phyloP scores from a whole-genome alignment of 2,113 vertebrate species.

The Bubo blakistoni region DNA sequence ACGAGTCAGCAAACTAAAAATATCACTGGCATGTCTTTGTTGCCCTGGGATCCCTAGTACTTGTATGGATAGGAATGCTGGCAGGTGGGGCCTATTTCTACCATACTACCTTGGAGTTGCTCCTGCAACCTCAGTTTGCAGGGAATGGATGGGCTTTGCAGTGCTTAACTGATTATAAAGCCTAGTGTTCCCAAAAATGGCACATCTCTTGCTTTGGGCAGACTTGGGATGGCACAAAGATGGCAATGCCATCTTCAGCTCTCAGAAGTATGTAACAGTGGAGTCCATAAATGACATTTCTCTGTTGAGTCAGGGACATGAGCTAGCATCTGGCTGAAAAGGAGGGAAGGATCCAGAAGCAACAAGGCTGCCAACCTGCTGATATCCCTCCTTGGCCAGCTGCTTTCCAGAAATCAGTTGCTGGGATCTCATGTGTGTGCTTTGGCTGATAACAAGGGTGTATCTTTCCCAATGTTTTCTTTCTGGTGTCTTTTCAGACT shows the following conservation, averaged over 20 bases:
- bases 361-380: neutral
- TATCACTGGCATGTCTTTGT: neutral
- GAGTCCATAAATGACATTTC: neutral
- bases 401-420: neutral
- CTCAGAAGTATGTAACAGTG: neutral
- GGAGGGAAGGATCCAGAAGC: neutral
- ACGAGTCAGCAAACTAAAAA: neutral
- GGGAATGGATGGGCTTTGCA: neutral
- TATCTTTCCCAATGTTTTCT: neutral
- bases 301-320: neutral
- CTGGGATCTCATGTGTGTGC: accelerated
- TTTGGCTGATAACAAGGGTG: neutral
- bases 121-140: neutral
- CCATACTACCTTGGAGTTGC: neutral
- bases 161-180: neutral
- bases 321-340: neutral
- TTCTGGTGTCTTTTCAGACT: neutral
- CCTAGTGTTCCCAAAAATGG: neutral
- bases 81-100: neutral
- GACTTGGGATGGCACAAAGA: neutral
- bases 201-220: neutral
- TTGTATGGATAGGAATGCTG: neutral
- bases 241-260: neutral
- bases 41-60: neutral
- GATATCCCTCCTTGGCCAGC: neutral